A percentile compares a stretch with the other conserved stretches of the same genome.
Evolutionary conservation across 2,113 vertebrate genomes (phyloP).

Genomic region (Marcusenius ussheri): DNA sequence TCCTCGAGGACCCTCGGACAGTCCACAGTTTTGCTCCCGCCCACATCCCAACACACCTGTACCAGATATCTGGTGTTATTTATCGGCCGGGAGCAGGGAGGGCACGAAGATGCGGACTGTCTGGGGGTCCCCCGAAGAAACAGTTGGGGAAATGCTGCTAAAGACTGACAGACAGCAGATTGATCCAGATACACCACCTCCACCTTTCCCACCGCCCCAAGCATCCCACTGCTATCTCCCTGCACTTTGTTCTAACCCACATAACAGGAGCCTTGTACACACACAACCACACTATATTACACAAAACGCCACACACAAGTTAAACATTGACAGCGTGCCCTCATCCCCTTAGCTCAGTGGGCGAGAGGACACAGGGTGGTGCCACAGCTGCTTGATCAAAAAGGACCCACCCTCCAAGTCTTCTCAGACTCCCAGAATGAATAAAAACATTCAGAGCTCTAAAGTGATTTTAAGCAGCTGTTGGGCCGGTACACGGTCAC

Average conservation of each 20-base stretch:
- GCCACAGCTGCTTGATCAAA: slow-evolving; percentile 21
- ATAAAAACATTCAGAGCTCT: not conserved
- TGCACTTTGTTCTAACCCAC: slow-evolving; percentile 24
- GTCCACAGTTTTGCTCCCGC: not conserved
- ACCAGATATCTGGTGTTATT: not conserved
- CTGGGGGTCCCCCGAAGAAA: not conserved
- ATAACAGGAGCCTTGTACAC: slow-evolving; percentile 9
- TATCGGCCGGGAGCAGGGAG: not conserved
- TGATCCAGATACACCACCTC: slow-evolving; percentile 2
- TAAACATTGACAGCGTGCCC: not conserved
- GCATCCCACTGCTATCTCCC: not conserved
- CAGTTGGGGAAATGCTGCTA: not conserved
- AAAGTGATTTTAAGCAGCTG: slow-evolving; percentile 12
- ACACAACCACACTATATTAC: not conserved
- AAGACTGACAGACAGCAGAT: not conserved
- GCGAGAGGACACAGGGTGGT: slow-evolving; percentile 8
- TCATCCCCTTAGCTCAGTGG: not conserved
- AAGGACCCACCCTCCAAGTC: not conserved
- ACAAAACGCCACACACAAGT: slow-evolving; percentile 13
- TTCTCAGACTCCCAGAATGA: not conserved
- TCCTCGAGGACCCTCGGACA: not conserved
- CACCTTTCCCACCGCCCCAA: not conserved
- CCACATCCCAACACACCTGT: not conserved
- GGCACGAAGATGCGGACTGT: not conserved
- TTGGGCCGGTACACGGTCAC: not conserved